These are phyloP conservation scores for Oscheius sp. DNA, from an alignment of 1,140 invertebrate species.

Conservation along the genomic window DNA sequence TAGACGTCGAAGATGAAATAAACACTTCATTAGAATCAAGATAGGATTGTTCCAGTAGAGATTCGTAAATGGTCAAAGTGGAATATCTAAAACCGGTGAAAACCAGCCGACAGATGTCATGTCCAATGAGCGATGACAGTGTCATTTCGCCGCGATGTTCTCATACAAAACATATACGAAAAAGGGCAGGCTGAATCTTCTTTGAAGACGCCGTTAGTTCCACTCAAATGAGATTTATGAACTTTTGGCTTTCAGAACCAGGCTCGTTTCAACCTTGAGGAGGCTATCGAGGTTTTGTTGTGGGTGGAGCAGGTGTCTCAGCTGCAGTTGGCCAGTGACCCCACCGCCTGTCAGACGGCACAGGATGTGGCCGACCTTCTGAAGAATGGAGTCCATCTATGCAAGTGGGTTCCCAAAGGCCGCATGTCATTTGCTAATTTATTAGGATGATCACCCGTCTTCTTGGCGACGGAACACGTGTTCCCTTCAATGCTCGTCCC, in stretches of 20 bases:
- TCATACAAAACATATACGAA: background rate
- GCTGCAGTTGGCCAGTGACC: conserved; percentile 60
- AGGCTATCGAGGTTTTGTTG: conserved; percentile 64
- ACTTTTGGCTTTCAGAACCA: conserved; percentile 63
- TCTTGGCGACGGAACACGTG: conserved; percentile 28
- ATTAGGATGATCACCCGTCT: conserved; percentile 46
- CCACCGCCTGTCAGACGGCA: conserved; percentile 62
- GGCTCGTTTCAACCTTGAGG: conserved; percentile 66
- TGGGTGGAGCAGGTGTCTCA: conserved; percentile 65
- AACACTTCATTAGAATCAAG: no score
- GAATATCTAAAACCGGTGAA: no score
- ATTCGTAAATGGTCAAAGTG: no score
- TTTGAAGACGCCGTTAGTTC: background rate
- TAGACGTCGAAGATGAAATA: no score
- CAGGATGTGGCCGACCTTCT: conserved; percentile 64
- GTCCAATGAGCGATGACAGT: background rate
- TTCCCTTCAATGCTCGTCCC: conserved; percentile 51
- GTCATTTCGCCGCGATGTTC: background rate
- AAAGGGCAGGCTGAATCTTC: background rate
- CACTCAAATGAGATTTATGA: background rate
- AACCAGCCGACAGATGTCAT: no score
- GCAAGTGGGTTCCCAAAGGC: conserved; percentile 63
- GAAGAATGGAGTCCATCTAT: conserved; percentile 66
- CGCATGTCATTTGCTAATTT: conserved; percentile 21
- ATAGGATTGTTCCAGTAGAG: no score